Base-by-base conservation (phyloP, 2,113 vertebrate genomes). In the Clinocottus analis region DNA sequence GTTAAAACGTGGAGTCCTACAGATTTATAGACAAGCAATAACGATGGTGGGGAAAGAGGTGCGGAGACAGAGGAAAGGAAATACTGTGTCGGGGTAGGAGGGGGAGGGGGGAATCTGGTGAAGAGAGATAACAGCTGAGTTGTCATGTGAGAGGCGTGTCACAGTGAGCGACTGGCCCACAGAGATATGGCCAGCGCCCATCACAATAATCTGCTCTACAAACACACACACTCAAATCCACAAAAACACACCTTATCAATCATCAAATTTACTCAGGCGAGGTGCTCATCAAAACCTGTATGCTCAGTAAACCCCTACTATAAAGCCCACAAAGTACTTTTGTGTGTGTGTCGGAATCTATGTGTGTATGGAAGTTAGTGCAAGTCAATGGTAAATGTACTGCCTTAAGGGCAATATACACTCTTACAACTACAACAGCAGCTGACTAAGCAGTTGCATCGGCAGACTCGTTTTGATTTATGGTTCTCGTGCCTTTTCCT, bases 251-350 rank as follows among this genome's bases (percentile, higher is more conserved):
- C 75, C 63, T 75, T 88, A 87, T 84, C 80, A 77, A 59, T 73
- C 58, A 82, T 87, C 76, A 68, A 37, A 90, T 90, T 87, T 87
- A 89, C 79, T 91, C 86, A 83, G 75, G 56, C 77, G 21, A 79
- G 77, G 79, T 89, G 85, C 80, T 90, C 82, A 87, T 88, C 75
- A 79, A 71, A 83, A 84, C 51, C 39, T 23, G 37, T 17, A 8
- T 19, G 31, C 67, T 77, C 56, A 47, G 84, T 73, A 81, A 87
- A 83, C 25, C 16, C 21, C 35, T 14, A 65, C 72, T 35, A 49
- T 73, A 35, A 80, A 80, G 62, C 64, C 70, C 79, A 74, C 88
- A 79, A 66, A 69, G 39, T 56, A 37, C 2, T 60, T 60, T 33
- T 62, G 45, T 16, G 41, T n/a, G 31, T 62, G 37, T 16, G 41